A percentile compares a stretch with the other conserved stretches of the same genome.
These are phyloP conservation scores for Penaeus monodon DNA, from an alignment of 2,888 invertebrate species.

Conservation along the genomic window DNA sequence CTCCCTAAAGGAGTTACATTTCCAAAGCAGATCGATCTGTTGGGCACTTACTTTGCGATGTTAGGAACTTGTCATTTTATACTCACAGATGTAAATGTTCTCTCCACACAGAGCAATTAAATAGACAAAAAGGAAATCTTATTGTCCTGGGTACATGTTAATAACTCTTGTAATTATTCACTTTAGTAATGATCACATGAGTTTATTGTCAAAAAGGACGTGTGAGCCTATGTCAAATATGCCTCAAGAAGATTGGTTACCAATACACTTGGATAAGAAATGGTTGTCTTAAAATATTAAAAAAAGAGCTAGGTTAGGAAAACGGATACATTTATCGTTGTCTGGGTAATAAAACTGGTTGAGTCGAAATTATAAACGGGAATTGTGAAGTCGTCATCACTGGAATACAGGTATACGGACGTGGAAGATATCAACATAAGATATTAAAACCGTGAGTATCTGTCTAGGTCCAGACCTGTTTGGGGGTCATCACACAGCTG, in stretches of 20 bases:
- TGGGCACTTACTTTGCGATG: slow-evolving; percentile 63
- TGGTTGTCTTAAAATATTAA: background rate
- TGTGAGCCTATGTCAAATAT: slow-evolving; percentile 18
- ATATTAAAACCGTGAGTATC: slow-evolving; percentile 57
- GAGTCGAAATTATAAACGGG: slow-evolving; percentile 21
- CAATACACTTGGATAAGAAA: too few species aligned
- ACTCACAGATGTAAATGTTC: slow-evolving; percentile 62
- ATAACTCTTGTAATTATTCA: slow-evolving; percentile 23
- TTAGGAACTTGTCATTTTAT: slow-evolving; percentile 62
- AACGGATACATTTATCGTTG: slow-evolving; percentile 29
- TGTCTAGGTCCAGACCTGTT: slow-evolving; percentile 52
- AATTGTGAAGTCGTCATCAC: slow-evolving; percentile 28
- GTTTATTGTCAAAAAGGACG: slow-evolving; percentile 44
- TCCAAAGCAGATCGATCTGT: slow-evolving; percentile 61
- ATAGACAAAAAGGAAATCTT: slow-evolving; percentile 50
- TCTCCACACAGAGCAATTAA: slow-evolving; percentile 55
- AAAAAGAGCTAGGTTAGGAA: slow-evolving; percentile 4
- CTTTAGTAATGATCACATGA: slow-evolving; percentile 26
- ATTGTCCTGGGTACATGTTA: slow-evolving; percentile 45
- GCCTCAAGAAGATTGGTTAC: too few species aligned
- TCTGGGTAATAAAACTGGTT: slow-evolving; percentile 27
- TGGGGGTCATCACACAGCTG: slow-evolving; percentile 29
- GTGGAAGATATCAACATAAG: slow-evolving; percentile 43
- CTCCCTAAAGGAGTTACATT: slow-evolving; percentile 50
- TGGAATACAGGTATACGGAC: slow-evolving; percentile 2